Base-by-base conservation (phyloP, 2,797 vertebrate genomes). In the Aquila chrysaetos region DNA sequence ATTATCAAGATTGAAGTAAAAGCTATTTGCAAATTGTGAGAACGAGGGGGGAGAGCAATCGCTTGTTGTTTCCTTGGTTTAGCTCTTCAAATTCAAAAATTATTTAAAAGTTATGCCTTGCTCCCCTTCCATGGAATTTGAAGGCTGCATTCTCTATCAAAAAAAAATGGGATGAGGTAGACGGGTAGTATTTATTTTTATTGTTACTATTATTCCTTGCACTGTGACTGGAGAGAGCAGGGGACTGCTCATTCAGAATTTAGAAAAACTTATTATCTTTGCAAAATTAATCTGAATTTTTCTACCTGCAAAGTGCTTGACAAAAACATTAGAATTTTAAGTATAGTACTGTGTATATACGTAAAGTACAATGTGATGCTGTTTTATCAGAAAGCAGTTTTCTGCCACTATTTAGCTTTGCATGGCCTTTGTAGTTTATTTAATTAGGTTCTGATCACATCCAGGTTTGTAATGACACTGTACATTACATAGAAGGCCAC, bases 401-500 rank as follows among this genome's bases (percentile, higher is more conserved):
- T 63, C 24, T 80, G 7, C 14, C 35, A 10, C 46, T 35, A 2
- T 49, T 61, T 82, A 18, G 14, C 44, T 75, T 84, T 81, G 7
- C 54, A 2, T 48, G 31, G 8, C 9, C 49, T 79, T 51, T 63
- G 9, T 63, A 33, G 20, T 18, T 24, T 23, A 16, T 20, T 61
- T 44, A 13, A 14, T 61, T 65, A 39, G 10, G 12, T 65, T 77
- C 27, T 53, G 30, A 12, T 44, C 22, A 18, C 22, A 39, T 68
- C 31, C 6, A 18, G 6, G 23, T 70, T 60, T 57, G 4, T 53
- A 28, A 28, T 28, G 18, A 56, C 44, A 11, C 3, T 61, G 24
- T 43, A 18, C 9, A 0, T 70, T 59, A 54, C 0, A 0, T 43
- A 59, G 43, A 76, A 75, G 31, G 31, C 30, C 44, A 14, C 11